Conservation (phyloP, 2,888 invertebrate species). For the Dasypolia templi region DNA sequence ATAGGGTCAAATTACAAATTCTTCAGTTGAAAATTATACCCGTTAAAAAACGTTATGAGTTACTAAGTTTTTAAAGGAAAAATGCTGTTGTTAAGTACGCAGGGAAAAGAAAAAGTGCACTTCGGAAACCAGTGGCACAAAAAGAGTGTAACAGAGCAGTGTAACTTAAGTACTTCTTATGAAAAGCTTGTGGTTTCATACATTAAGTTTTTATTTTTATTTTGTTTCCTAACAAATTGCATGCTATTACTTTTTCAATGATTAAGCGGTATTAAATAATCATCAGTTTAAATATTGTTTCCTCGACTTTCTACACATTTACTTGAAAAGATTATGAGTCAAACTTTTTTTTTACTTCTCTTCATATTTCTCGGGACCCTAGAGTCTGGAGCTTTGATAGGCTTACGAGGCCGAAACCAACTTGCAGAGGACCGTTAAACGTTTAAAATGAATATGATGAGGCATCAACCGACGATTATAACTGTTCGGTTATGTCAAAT, state of each 20-base stretch:
- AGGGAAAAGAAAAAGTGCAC: conserved; percentile 26
- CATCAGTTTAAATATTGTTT: background rate
- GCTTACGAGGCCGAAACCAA: too few species aligned
- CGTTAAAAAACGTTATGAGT: conserved; percentile 40
- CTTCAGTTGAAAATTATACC: conserved; percentile 4
- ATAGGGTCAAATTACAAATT: conserved; percentile 44
- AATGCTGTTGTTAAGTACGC: conserved; percentile 8
- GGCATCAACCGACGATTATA: too few species aligned
- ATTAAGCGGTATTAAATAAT: background rate
- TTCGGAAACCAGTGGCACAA: conserved; percentile 9
- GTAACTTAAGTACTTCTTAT: conserved; percentile 16
- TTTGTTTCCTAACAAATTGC: conserved; percentile 13
- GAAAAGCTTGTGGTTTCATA: conserved; percentile 26
- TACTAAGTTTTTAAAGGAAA: conserved; percentile 44
- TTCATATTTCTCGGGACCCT: too few species aligned
- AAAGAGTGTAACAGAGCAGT: conserved; percentile 21
- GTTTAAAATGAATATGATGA: too few species aligned
- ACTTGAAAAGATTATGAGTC: too few species aligned
- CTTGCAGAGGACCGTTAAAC: too few species aligned
- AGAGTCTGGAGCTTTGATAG: too few species aligned
- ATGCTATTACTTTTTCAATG: background rate
- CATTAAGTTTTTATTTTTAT: background rate
- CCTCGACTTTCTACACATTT: background rate
- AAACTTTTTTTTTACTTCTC: too few species aligned
- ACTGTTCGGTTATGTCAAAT: background rate